A percentile compares a stretch with the other conserved stretches of the same genome.
phyloP scores from a whole-genome alignment of 2,113 vertebrate species.

The Chaetura pelagica region DNA sequence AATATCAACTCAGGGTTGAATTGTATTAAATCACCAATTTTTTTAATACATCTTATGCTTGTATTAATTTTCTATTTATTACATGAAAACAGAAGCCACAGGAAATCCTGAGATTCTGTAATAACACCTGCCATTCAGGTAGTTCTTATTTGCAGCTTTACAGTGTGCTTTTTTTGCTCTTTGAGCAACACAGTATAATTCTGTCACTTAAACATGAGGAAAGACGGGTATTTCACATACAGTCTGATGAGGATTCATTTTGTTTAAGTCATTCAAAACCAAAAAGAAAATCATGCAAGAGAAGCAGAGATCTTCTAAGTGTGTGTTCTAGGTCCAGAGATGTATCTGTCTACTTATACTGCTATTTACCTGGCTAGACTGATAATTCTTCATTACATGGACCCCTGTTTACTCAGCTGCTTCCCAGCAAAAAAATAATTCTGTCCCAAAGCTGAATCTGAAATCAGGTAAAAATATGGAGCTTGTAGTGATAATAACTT shows the following conservation, averaged over 20 bases:
- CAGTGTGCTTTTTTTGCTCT: background rate
- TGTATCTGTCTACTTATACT: background rate
- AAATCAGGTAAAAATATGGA: background rate
- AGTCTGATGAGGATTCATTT: background rate
- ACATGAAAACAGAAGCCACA: background rate
- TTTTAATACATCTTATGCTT: background rate
- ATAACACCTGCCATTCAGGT: background rate
- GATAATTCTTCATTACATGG: background rate
- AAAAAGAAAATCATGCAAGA: background rate
- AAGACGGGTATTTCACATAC: background rate
- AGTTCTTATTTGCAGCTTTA: background rate
- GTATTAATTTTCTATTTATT: background rate
- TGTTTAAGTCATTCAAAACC: background rate
- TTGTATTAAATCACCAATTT: background rate
- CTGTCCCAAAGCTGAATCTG: background rate
- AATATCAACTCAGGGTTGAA: background rate
- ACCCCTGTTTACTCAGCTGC: slow-evolving; percentile 19
- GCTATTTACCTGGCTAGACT: background rate
- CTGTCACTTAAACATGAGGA: background rate
- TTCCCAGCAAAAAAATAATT: background rate
- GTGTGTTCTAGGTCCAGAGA: background rate
- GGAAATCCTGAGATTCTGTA: background rate
- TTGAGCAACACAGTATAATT: background rate
- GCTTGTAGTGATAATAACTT: background rate
- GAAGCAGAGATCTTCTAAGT: background rate